These are phyloP conservation scores for Staurois parvus DNA, from an alignment of 2,797 vertebrate species.

Conservation along the genomic window DNA sequence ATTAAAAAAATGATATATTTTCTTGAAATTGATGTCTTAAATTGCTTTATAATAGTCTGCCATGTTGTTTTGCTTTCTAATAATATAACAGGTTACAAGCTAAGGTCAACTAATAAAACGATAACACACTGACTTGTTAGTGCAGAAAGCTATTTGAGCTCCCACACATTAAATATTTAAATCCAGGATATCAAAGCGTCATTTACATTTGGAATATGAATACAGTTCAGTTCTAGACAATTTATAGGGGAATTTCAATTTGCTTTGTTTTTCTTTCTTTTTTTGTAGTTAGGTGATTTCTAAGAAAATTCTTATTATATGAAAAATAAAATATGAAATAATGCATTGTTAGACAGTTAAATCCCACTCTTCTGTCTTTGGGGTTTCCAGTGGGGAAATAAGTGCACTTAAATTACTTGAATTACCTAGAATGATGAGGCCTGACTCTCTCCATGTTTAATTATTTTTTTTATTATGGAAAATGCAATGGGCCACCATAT, in stretches of 20 bases:
- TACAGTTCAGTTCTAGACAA: background rate
- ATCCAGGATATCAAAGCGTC: constrained; percentile 46
- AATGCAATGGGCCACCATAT: no score
- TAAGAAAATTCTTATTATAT: background rate
- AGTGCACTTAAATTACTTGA: no score
- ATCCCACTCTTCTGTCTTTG: no score
- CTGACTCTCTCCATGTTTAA: no score
- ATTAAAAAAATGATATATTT: constrained; percentile 21
- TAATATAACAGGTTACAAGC: constrained; percentile 44
- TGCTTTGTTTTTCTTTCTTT: background rate
- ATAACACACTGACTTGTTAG: constrained; percentile 49
- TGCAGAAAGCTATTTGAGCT: constrained; percentile 43
- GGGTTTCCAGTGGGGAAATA: no score
- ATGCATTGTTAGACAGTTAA: background rate
- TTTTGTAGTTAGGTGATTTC: background rate
- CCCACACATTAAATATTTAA: constrained; percentile 57
- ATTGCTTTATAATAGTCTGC: constrained; percentile 34
- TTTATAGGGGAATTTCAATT: background rate
- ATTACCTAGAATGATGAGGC: no score
- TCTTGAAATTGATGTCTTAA: constrained; percentile 32
- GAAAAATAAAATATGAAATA: constrained; percentile 7
- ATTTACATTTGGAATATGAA: constrained; percentile 42
- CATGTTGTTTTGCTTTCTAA: constrained; percentile 28
- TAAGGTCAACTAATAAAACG: constrained; percentile 49
- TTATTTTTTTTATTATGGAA: no score